Percentiles rank a stretch among this genome's conserved stretches.
phyloP scores from a whole-genome alignment of 2,888 invertebrate genomes.

The Suillia variegata region DNA sequence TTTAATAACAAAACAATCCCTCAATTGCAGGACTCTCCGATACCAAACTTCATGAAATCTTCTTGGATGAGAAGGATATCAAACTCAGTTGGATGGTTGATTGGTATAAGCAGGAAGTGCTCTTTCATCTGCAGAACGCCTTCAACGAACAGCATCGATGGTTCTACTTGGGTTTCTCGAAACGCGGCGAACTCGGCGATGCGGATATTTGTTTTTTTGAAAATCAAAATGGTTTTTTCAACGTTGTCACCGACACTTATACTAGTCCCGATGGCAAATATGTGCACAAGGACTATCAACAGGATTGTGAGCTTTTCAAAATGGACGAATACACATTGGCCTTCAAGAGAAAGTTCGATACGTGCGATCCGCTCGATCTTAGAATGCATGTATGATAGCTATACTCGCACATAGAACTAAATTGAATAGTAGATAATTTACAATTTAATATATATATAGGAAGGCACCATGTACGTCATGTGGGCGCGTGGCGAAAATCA shows the following conservation, averaged over 20 bases:
- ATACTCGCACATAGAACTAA: not conserved
- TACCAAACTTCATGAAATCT: slow-evolving; percentile 58
- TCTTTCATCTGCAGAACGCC: slow-evolving; percentile 61
- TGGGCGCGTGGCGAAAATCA: slow-evolving; percentile 83
- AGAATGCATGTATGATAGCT: slow-evolving; percentile 59
- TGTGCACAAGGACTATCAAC: slow-evolving; percentile 71
- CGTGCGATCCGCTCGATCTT: slow-evolving; percentile 75
- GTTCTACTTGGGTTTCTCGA: slow-evolving; percentile 88
- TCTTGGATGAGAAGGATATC: slow-evolving; percentile 58
- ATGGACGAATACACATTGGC: slow-evolving; percentile 71
- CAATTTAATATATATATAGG: slow-evolving; percentile 63
- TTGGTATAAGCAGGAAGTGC: slow-evolving; percentile 61
- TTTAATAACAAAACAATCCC: no score
- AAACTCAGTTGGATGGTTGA: slow-evolving; percentile 62
- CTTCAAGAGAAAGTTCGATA: slow-evolving; percentile 81
- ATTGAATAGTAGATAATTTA: not conserved
- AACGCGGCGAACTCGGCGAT: slow-evolving; percentile 73
- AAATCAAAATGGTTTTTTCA: slow-evolving; percentile 63
- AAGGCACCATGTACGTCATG: slow-evolving; percentile 86
- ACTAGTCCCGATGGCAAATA: slow-evolving; percentile 69
- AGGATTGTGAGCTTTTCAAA: slow-evolving; percentile 71
- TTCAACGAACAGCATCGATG: slow-evolving; percentile 65
- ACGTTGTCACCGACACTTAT: slow-evolving; percentile 72
- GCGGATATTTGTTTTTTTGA: slow-evolving; percentile 85
- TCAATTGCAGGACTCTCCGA: slow-evolving; percentile 57